Evolutionary conservation across 2,797 vertebrate genomes (phyloP).

Genomic region (Myotis pilosus): DNA sequence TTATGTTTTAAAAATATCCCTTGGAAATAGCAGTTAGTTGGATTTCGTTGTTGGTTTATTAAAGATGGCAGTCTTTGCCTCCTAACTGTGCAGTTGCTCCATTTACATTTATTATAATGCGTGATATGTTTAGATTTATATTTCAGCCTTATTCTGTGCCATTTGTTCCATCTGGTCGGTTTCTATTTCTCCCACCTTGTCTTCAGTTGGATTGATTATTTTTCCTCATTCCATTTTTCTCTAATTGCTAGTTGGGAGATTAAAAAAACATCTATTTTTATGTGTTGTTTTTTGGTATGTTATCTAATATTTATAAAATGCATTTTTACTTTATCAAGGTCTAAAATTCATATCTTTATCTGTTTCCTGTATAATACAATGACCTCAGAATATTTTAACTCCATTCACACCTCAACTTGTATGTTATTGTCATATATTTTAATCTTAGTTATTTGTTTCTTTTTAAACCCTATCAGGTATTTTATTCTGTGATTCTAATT

Average conservation of each 20-base stretch:
- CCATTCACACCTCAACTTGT: not conserved
- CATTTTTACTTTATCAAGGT: not conserved
- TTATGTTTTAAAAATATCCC: not conserved
- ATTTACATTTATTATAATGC: not conserved
- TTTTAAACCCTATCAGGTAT: not conserved
- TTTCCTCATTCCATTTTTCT: not conserved
- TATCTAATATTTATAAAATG: not conserved
- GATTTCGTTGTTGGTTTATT: not conserved
- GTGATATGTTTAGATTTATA: not conserved
- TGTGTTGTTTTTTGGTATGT: not conserved
- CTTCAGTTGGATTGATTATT: not conserved
- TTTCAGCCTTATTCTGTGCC: not conserved
- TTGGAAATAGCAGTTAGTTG: not conserved
- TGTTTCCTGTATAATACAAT: not conserved
- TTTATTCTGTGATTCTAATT: not conserved
- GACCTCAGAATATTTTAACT: not conserved
- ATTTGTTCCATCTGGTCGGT: not conserved
- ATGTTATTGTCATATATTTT: not conserved
- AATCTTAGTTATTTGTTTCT: not conserved
- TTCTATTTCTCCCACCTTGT: not conserved
- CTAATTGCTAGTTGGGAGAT: not conserved
- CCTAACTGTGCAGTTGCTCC: not conserved
- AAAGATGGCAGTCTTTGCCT: not conserved
- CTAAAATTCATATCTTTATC: not conserved
- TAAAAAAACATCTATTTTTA: not conserved